These are phyloP conservation scores for Odontamblyopus rebecca DNA, from an alignment of 2,797 vertebrate species.

Conservation along the genomic window DNA sequence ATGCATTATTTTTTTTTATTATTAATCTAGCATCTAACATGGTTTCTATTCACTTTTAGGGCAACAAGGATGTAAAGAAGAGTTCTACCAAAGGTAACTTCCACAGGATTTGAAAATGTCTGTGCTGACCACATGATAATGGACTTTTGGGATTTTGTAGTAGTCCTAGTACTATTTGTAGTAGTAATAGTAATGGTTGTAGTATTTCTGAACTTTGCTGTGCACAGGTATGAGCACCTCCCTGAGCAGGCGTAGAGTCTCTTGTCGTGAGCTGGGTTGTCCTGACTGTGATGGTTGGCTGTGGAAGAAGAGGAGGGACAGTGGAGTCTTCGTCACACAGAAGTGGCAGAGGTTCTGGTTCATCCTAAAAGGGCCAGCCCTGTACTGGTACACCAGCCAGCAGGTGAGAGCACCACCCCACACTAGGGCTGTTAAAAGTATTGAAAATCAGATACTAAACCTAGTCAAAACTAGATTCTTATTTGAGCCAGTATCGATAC, in stretches of 20 bases:
- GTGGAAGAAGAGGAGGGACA: conserved; percentile 91
- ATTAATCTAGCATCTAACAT: neutral
- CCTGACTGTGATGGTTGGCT: conserved; percentile 94
- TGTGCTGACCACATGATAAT: neutral
- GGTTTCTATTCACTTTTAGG: conserved; percentile 46
- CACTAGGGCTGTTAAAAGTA: neutral
- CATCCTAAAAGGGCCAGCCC: conserved; percentile 85
- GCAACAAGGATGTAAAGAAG: conserved; percentile 70
- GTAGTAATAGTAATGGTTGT: neutral
- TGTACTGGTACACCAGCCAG: conserved; percentile 92
- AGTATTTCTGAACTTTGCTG: neutral
- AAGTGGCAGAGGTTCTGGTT: conserved; percentile 98
- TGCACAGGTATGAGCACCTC: conserved; percentile 63
- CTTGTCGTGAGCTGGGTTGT: conserved; percentile 87
- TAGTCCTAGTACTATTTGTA: too few relatives aligned
- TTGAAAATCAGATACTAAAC: too few relatives aligned
- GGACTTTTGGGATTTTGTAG: too few relatives aligned
- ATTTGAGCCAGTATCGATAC: too few relatives aligned
- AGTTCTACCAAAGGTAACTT: conserved; percentile 71
- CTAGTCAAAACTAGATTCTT: too few relatives aligned
- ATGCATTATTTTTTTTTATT: too few relatives aligned
- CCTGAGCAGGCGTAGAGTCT: conserved; percentile 88
- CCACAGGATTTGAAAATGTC: neutral
- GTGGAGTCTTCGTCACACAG: conserved; percentile 85
- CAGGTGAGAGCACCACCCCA: conserved; percentile 73